A percentile compares a stretch with the other conserved stretches of the same genome.
Conservation (phyloP, 1,140 invertebrate species). For the Babylonia areolata region DNA sequence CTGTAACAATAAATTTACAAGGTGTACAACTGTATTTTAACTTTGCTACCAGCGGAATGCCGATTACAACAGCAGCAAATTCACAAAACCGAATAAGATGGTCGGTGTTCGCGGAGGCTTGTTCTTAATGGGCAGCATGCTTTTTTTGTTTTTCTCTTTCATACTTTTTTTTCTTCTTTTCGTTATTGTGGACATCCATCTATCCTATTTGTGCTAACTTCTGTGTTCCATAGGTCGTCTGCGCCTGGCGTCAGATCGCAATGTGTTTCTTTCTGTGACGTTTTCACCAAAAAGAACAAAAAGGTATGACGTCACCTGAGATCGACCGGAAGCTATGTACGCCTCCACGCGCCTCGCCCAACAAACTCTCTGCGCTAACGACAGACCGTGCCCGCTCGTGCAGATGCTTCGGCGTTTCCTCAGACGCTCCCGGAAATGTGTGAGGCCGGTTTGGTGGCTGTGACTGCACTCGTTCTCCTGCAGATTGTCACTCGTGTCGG, state of each 20-base stretch:
- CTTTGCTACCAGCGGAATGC: no score
- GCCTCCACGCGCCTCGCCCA: conserved; percentile 18
- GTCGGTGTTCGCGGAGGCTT: no score
- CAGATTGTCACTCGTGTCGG: conserved; percentile 37
- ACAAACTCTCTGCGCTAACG: conserved; percentile 25
- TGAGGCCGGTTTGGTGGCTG: not conserved
- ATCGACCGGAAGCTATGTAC: not conserved
- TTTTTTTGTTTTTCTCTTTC: no score
- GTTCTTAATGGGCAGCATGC: no score
- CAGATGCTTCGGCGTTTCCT: conserved; percentile 21
- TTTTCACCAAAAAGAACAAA: not conserved
- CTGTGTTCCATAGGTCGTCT: not conserved
- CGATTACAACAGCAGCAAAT: no score
- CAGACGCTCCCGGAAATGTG: not conserved
- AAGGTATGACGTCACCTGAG: conserved; percentile 16
- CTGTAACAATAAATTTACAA: no score
- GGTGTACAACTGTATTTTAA: no score
- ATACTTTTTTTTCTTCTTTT: no score
- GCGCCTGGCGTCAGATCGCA: not conserved
- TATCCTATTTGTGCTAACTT: no score
- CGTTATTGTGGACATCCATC: no score
- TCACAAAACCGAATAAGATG: no score
- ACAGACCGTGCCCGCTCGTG: not conserved
- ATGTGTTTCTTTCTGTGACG: not conserved
- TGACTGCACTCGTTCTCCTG: not conserved